A percentile compares a stretch with the other conserved stretches of the same genome.
phyloP scores from a whole-genome alignment of 2,888 invertebrate species.

The Dione juno region DNA sequence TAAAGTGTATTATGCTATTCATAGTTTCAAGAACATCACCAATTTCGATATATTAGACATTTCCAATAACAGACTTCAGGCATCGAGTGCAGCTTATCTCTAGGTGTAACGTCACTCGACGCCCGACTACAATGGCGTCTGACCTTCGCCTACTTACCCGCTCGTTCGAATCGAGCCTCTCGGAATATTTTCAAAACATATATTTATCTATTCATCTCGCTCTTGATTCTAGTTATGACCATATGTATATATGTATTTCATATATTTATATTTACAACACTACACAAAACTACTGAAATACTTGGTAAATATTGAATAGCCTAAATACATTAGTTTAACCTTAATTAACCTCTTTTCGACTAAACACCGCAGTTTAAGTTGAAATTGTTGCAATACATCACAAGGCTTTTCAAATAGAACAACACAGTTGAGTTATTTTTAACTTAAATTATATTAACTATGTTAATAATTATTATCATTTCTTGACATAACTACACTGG shows the following conservation, averaged over 20 bases:
- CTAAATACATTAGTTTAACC: not conserved
- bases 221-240: conserved; percentile 36
- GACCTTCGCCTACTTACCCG: conserved; percentile 81
- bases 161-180: conserved; percentile 74
- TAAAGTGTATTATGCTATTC: not conserved
- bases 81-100: conserved; percentile 56
- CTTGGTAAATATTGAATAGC: not conserved
- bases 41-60: conserved; percentile 18
- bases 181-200: conserved; percentile 73
- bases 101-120: conserved; percentile 67
- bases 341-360: not conserved
- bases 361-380: not conserved
- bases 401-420: conserved; percentile 7
- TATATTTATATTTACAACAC: not conserved
- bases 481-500: conserved; percentile 34
- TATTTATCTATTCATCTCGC: conserved; percentile 46
- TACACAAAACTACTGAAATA: not conserved
- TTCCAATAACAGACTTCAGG: conserved; percentile 26
- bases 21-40: not conserved
- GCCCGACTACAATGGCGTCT: conserved; percentile 73
- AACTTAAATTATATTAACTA: conserved; percentile 15
- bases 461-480: conserved; percentile 33
- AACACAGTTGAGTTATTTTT: conserved; percentile 7
- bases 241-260: not conserved
- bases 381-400: not conserved